These are phyloP conservation scores for Podarcis siculus DNA, from an alignment of 2,797 vertebrate genomes.

Conservation along the genomic window DNA sequence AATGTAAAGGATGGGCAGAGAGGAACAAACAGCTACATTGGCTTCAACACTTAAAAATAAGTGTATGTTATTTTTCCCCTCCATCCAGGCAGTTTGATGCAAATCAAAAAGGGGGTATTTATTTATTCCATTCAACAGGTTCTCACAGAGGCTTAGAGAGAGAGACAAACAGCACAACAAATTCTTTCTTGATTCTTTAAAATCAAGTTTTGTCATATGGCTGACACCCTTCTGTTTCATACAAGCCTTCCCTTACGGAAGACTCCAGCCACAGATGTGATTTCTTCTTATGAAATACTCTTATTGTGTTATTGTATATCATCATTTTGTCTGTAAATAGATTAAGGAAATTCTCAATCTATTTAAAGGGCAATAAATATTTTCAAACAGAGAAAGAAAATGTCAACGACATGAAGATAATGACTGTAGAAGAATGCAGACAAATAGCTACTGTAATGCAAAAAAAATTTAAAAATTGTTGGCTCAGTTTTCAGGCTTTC, in stretches of 20 bases:
- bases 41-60: constrained; percentile 28
- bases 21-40: constrained; percentile 41
- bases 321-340: too few species aligned
- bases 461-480: background rate
- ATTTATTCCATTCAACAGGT: background rate
- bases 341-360: too few species aligned
- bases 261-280: too few species aligned
- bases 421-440: background rate
- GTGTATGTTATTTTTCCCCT: constrained; percentile 5
- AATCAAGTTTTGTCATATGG: too few species aligned
- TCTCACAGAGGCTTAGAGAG: background rate
- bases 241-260: background rate
- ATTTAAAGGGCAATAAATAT: too few species aligned
- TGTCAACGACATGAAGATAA: background rate
- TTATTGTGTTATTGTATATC: too few species aligned
- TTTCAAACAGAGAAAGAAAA: background rate
- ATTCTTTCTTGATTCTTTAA: background rate
- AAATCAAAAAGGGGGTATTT: background rate
- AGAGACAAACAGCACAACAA: background rate
- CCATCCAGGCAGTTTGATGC: background rate
- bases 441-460: background rate
- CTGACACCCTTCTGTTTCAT: too few species aligned
- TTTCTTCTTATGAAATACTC: too few species aligned
- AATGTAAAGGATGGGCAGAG: constrained; percentile 52
- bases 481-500: background rate